phyloP scores from a whole-genome alignment of 2,797 vertebrate species.

The Lutjanus campechanus region DNA sequence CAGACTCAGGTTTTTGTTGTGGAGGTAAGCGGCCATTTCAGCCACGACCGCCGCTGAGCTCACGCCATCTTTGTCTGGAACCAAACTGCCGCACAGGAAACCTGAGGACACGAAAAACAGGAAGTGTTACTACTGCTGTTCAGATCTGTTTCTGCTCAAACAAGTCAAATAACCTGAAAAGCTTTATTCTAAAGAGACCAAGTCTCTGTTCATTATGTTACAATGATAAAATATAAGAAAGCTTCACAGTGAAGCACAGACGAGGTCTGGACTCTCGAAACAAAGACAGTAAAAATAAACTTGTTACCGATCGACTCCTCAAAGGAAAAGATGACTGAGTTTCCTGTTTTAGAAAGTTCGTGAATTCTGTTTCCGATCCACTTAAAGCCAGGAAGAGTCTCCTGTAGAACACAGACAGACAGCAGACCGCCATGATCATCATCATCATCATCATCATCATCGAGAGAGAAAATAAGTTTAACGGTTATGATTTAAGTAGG shows the following conservation, averaged over 20 bases:
- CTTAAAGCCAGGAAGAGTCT: constrained; percentile 97
- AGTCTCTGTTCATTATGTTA: too few relatives aligned
- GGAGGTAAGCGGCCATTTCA: constrained; percentile 92
- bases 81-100: constrained; percentile 92
- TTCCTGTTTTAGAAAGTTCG: constrained; percentile 88
- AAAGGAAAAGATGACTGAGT: constrained; percentile 93
- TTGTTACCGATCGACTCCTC: constrained; percentile 95
- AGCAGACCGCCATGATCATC: background rate
- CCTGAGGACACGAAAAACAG: constrained; percentile 77
- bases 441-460: background rate
- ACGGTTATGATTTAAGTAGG: too few relatives aligned
- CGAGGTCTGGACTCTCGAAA: background rate
- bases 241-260: background rate
- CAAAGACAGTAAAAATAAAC: background rate
- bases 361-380: constrained; percentile 96
- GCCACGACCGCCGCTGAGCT: constrained; percentile 93
- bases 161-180: background rate
- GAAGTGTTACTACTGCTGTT: background rate
- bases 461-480: too few relatives aligned
- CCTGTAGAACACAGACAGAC: constrained; percentile 80
- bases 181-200: too few relatives aligned
- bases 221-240: too few relatives aligned
- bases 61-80: constrained; percentile 96
- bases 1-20: constrained; percentile 85
- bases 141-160: background rate